Conservation (phyloP, 2,888 invertebrate genomes). For the Pseudococcus longispinus region DNA sequence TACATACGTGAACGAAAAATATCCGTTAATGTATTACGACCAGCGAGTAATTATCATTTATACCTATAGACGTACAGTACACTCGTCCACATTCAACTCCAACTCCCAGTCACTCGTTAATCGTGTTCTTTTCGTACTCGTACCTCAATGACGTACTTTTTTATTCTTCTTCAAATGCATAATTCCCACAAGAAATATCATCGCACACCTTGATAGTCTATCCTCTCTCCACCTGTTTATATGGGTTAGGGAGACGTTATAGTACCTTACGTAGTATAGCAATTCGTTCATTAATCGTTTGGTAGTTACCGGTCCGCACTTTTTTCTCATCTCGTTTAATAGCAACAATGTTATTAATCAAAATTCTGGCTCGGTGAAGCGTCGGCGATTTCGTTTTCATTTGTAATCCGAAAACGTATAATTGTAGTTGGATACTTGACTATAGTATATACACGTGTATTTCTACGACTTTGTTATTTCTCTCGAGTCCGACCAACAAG, state of each 20-base stretch:
- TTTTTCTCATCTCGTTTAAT: background rate
- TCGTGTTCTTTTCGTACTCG: background rate
- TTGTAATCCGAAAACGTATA: background rate
- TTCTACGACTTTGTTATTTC: background rate
- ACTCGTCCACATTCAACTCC: background rate
- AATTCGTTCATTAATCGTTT: slow-evolving; percentile 15
- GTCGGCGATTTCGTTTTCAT: background rate
- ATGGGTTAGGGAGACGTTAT: slow-evolving; percentile 26
- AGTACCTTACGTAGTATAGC: too few species aligned
- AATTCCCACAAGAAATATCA: slow-evolving; percentile 26
- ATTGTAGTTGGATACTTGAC: background rate
- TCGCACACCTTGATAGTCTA: background rate
- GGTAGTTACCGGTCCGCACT: background rate
- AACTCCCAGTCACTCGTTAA: background rate
- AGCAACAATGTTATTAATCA: slow-evolving; percentile 1
- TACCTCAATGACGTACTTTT: background rate
- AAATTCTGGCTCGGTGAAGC: background rate
- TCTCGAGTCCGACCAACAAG: background rate
- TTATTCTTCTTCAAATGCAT: background rate
- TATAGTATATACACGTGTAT: background rate
- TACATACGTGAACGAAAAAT: background rate
- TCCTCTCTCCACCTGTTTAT: background rate
- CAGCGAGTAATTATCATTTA: background rate
- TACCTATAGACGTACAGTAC: background rate
- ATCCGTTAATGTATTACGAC: background rate